These are phyloP conservation scores for Heteromyza rotundicornis DNA, from an alignment of 2,888 invertebrate genomes.

Conservation along the genomic window DNA sequence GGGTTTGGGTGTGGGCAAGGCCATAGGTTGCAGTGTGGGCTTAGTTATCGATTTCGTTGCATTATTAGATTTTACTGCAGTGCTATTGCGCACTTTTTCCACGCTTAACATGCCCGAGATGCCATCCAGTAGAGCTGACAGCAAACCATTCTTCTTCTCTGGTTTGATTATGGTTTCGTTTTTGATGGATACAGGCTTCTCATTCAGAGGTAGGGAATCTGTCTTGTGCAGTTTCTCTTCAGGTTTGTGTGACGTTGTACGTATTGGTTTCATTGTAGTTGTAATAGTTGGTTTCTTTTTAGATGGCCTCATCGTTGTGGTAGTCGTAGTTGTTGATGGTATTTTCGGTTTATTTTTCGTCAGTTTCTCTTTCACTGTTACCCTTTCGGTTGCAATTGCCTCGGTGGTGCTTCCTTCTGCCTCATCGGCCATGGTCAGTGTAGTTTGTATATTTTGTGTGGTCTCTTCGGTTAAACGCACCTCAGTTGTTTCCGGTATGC, in stretches of 20 bases:
- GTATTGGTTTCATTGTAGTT: constrained; percentile 8
- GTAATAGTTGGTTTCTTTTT: background rate
- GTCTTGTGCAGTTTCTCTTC: constrained; percentile 14
- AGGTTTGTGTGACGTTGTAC: background rate
- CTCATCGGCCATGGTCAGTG: constrained; percentile 5
- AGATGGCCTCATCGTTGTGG: background rate
- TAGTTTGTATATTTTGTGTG: background rate
- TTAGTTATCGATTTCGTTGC: constrained; percentile 11
- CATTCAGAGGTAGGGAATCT: background rate
- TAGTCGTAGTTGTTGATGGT: background rate
- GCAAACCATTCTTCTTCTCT: constrained; percentile 29
- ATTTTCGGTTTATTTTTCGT: constrained; percentile 9
- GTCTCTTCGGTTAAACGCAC: background rate
- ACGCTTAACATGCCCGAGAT: constrained; percentile 43
- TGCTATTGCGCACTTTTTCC: constrained; percentile 35
- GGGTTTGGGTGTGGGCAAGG: constrained; percentile 28
- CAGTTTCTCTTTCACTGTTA: constrained; percentile 7
- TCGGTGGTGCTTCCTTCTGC: constrained; percentile 12
- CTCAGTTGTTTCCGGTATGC: constrained; percentile 17
- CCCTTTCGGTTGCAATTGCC: constrained; percentile 4
- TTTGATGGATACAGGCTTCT: background rate
- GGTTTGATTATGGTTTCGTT: constrained; percentile 18
- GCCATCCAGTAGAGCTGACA: constrained; percentile 48
- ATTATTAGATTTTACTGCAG: constrained; percentile 18
- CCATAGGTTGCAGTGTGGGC: background rate